Evolutionary conservation across 2,888 invertebrate genomes (phyloP), one percentile per base, ranked within the genome.

Genomic region (Pimpla rufipes): DNA sequence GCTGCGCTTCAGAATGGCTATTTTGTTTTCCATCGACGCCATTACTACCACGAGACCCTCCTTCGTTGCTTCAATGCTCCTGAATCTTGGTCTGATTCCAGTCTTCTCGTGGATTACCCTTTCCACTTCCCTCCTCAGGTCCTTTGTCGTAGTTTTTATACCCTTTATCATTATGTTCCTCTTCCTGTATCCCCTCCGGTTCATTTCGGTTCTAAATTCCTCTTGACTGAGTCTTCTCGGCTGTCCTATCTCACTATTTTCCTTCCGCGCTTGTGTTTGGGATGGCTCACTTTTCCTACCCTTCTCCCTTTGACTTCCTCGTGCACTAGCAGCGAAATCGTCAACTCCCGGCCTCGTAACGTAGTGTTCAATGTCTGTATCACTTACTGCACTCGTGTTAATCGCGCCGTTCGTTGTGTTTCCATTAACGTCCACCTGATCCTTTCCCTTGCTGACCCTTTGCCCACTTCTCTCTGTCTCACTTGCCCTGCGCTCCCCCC

Each of bases 391-490:
- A n/a, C n/a, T n/a, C n/a, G n/a, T n/a, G n/a, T n/a, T n/a, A n/a
- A n/a, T n/a, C n/a, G n/a, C n/a, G n/a, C n/a, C n/a, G n/a, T n/a
- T n/a, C 42, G 42, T 1, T 13, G 3, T 29, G 29, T 2, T 5
- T n/a, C n/a, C n/a, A 47, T 47, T 47, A n/a, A 47, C n/a, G 47
- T 47, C 47, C 47, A n/a, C n/a, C n/a, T 47, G n/a, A 52, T 7
- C 52, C 6, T 0, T 52, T 2, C 2, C 18, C 10, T 16, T 21
- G 4, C 8, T 21, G 8, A 7, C 1, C 5, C 7, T 29, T 29
- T 29, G 29, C 52, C 8, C 7, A 18, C 10, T 2, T 1, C 7
- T 18, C 8, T 5, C 18, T 8, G 42, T 42, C 1, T 8, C 42
- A 8, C 42, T 6, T 8, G 13, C 1, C 5, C 42, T 13, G 42